These are phyloP conservation scores for Proisotoma minuta DNA, from an alignment of 2,888 invertebrate genomes.

Conservation along the genomic window DNA sequence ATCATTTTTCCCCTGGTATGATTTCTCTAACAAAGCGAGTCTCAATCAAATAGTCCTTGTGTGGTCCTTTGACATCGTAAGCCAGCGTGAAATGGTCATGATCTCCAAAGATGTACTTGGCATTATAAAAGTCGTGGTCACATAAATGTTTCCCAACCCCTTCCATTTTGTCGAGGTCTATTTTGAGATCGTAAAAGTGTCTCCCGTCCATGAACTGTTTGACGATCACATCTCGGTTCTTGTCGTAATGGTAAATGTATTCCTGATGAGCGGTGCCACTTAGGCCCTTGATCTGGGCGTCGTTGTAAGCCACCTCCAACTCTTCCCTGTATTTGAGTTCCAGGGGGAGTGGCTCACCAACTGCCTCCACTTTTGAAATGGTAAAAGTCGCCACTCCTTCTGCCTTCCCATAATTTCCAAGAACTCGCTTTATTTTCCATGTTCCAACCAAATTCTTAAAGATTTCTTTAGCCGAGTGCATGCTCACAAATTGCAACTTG, in stretches of 20 bases:
- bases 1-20: too few species aligned
- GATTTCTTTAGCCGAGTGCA: slow-evolving; percentile 9
- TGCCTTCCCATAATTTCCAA: slow-evolving; percentile 7
- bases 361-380: background rate
- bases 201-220: slow-evolving; percentile 10
- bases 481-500: slow-evolving; percentile 1
- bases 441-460: slow-evolving; percentile 10
- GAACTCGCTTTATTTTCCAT: slow-evolving; percentile 5
- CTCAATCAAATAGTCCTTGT: slow-evolving; percentile 10
- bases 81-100: background rate
- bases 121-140: slow-evolving; percentile 6
- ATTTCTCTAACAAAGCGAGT: too few species aligned
- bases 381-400: slow-evolving; percentile 14
- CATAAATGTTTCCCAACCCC: slow-evolving; percentile 9
- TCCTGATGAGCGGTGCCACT: slow-evolving; percentile 7
- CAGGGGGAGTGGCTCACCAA: background rate
- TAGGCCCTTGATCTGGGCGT: background rate
- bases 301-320: slow-evolving; percentile 1
- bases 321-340: slow-evolving; percentile 9
- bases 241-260: slow-evolving; percentile 10
- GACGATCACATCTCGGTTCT: background rate
- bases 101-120: slow-evolving; percentile 6
- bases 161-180: background rate
- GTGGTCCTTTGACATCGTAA: slow-evolving; percentile 7
- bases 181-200: slow-evolving; percentile 7